These are phyloP conservation scores for Potamarius usumacintae DNA, from an alignment of 2,113 vertebrate species.

Conservation along the genomic window DNA sequence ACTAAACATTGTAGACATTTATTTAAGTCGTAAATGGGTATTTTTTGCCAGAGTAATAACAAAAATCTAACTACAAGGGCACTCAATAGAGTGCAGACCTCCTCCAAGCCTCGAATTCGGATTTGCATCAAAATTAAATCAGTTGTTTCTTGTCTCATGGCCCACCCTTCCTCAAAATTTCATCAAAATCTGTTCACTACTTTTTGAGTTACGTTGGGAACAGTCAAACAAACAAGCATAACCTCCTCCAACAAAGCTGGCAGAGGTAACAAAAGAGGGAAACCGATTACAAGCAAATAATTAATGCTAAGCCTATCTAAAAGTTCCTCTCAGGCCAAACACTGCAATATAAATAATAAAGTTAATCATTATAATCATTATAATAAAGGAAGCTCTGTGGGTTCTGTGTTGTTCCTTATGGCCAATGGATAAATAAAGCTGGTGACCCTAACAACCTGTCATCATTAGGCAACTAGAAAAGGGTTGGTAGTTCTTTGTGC, in stretches of 20 bases:
- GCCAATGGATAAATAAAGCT: background rate
- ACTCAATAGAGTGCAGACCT: too few species aligned
- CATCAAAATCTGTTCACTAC: too few species aligned
- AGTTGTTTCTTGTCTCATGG: too few species aligned
- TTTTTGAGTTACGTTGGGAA: too few species aligned
- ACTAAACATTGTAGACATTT: background rate
- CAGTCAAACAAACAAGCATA: too few species aligned
- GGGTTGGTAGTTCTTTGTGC: background rate
- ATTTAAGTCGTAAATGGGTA: background rate
- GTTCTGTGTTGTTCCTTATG: background rate
- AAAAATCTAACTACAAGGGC: too few species aligned
- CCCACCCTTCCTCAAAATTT: too few species aligned
- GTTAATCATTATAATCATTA: background rate
- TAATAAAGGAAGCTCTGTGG: background rate
- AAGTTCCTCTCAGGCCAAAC: background rate
- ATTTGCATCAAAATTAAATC: too few species aligned
- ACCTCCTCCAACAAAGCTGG: too few species aligned
- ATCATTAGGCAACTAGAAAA: background rate
- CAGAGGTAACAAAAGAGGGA: too few species aligned
- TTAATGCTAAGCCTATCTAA: background rate
- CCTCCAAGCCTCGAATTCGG: too few species aligned
- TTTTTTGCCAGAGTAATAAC: background rate
- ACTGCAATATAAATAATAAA: background rate
- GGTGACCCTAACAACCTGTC: background rate
- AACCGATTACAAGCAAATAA: too few species aligned